Percentiles rank a stretch among this genome's conserved stretches.
Evolutionary conservation across 64 coral and sea anemone species (phyloP).

Genomic region (Anthopleura sola): DNA sequence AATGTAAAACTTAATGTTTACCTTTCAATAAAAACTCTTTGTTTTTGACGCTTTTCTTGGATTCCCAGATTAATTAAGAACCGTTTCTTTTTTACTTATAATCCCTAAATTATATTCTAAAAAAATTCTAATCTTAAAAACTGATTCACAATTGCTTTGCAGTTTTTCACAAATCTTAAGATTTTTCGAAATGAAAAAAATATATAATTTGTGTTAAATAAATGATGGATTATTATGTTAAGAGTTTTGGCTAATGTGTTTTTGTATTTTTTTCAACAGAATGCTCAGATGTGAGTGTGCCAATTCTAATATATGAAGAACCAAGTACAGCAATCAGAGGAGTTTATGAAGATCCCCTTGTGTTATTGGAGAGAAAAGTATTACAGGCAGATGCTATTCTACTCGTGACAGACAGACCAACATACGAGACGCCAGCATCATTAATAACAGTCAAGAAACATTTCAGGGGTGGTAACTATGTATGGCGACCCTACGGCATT

Average conservation of each 20-base stretch:
- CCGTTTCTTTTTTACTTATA: not conserved
- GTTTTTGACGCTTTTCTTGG: not conserved
- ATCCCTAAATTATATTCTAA: not conserved
- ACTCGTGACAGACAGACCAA: constrained; percentile 73
- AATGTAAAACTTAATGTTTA: not conserved
- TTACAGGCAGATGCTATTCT: constrained; percentile 87
- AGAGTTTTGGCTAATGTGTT: not conserved
- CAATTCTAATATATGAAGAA: constrained; percentile 86
- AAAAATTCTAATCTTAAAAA: not conserved
- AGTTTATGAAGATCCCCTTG: constrained; percentile 69
- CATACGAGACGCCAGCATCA: constrained; percentile 62
- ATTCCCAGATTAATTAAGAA: not conserved
- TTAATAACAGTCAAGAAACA: constrained; percentile 65
- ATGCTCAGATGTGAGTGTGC: constrained; percentile 72
- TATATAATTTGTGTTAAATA: not conserved
- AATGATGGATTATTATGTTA: not conserved
- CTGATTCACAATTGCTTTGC: no score
- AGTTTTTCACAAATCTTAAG: not conserved
- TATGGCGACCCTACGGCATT: constrained; percentile 90
- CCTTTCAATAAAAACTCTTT: not conserved
- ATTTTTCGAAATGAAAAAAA: not conserved
- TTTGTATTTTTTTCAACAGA: constrained; percentile 35
- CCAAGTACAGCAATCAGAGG: constrained; percentile 58
- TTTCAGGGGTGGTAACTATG: constrained; percentile 70
- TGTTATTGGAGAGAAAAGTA: constrained; percentile 81